Conservation (phyloP, 2,797 vertebrate species). For the Anguilla pacifica region DNA sequence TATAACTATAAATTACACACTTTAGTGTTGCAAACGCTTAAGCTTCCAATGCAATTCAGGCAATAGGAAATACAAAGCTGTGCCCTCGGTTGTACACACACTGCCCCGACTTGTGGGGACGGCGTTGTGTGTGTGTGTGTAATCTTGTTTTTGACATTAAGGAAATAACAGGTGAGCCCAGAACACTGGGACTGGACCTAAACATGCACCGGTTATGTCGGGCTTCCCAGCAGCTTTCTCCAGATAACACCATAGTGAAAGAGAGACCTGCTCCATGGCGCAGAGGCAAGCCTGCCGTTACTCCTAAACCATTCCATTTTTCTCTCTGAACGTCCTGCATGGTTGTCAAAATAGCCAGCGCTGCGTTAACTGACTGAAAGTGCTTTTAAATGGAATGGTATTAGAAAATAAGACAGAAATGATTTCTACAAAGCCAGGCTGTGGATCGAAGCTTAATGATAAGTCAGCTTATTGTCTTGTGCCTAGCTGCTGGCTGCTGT, state of each 20-base stretch:
- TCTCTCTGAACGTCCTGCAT: constrained; percentile 61
- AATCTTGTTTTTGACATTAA: constrained; percentile 56
- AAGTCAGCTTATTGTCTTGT: constrained; percentile 70
- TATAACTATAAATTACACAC: constrained; percentile 83
- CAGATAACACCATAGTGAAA: constrained; percentile 66
- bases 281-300: constrained; percentile 59
- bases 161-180: constrained; percentile 58
- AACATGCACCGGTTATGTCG: constrained; percentile 63
- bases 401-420: constrained; percentile 68
- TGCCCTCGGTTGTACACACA: constrained; percentile 50
- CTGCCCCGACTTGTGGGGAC: constrained; percentile 67
- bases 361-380: constrained; percentile 84
- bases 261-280: constrained; percentile 70
- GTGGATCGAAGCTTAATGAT: constrained; percentile 66
- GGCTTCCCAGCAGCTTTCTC: constrained; percentile 57
- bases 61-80: constrained; percentile 63
- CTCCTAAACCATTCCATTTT: constrained; percentile 78
- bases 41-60: constrained; percentile 66
- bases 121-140: constrained; percentile 58
- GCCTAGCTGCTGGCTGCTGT: constrained; percentile 79
- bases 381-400: constrained; percentile 94
- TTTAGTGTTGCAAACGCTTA: constrained; percentile 85
- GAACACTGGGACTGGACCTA: constrained; percentile 59
- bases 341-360: constrained; percentile 72
- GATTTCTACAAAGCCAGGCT: constrained; percentile 51